Conservation (phyloP, 2,888 invertebrate species). For the Lymantria monacha region DNA sequence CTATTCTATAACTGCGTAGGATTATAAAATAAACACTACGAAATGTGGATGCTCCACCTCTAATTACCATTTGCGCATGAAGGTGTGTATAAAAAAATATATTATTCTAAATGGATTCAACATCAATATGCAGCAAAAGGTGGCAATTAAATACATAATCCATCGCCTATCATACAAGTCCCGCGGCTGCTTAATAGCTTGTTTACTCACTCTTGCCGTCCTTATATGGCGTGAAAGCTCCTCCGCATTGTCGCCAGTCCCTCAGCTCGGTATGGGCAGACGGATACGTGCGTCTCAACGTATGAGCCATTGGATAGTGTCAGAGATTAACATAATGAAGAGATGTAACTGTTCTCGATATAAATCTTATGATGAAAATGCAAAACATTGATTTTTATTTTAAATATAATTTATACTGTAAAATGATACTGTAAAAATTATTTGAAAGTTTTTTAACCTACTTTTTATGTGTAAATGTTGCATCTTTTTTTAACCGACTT, state of each 20-base stretch:
- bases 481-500: neutral
- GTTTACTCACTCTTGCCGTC: slow-evolving; percentile 64
- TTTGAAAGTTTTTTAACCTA: slow-evolving; percentile 5
- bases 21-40: too few relatives aligned
- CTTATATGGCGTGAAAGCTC: slow-evolving; percentile 79
- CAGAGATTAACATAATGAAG: slow-evolving; percentile 46
- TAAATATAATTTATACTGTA: neutral
- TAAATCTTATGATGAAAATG: slow-evolving; percentile 5
- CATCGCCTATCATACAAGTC: slow-evolving; percentile 60
- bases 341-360: slow-evolving; percentile 5
- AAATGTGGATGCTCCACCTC: too few relatives aligned
- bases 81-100: neutral
- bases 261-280: slow-evolving; percentile 50
- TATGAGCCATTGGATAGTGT: slow-evolving; percentile 49
- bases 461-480: slow-evolving; percentile 3
- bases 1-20: too few relatives aligned
- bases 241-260: slow-evolving; percentile 71
- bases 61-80: too few relatives aligned
- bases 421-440: neutral
- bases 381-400: neutral
- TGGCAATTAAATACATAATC: slow-evolving; percentile 75
- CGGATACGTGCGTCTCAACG: slow-evolving; percentile 57
- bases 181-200: slow-evolving; percentile 66
- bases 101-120: slow-evolving; percentile 34
- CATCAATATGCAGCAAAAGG: slow-evolving; percentile 58